phyloP scores from a whole-genome alignment of 2,797 vertebrate genomes.

The Apodemus agrarius region DNA sequence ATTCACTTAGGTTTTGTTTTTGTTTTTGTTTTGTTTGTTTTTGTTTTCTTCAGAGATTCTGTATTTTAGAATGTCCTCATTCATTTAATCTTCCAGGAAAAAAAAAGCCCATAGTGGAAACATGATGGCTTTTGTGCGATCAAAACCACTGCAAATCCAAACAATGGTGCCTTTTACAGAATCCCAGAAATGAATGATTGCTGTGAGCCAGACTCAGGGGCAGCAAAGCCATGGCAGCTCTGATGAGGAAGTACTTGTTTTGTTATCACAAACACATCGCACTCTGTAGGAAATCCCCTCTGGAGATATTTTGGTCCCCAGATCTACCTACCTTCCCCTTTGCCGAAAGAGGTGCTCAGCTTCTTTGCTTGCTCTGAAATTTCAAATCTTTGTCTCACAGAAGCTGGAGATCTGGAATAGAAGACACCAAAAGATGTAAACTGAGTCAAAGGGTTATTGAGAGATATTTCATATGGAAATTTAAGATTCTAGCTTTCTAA shows the following conservation, averaged over 20 bases:
- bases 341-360: not conserved
- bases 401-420: conserved; percentile 78
- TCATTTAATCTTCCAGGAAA: conserved; percentile 9
- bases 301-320: not conserved
- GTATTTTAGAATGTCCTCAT: conserved; percentile 9
- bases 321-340: conserved; percentile 83
- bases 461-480: not conserved
- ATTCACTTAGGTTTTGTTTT: not conserved
- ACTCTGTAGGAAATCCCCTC: not conserved
- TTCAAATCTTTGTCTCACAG: not conserved
- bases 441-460: not conserved
- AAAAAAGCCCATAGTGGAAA: not conserved
- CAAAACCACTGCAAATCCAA: not conserved
- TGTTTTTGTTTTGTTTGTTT: too few species aligned
- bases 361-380: conserved; percentile 15
- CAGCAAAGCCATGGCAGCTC: not conserved
- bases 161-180: not conserved
- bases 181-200: not conserved
- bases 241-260: not conserved
- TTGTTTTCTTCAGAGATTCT: not conserved
- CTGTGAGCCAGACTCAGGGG: not conserved
- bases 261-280: not conserved
- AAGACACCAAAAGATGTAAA: conserved; percentile 40
- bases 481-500: not conserved
- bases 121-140: not conserved